Conservation (phyloP, 1,140 invertebrate species). For the Leptestheria dahalacensis region DNA sequence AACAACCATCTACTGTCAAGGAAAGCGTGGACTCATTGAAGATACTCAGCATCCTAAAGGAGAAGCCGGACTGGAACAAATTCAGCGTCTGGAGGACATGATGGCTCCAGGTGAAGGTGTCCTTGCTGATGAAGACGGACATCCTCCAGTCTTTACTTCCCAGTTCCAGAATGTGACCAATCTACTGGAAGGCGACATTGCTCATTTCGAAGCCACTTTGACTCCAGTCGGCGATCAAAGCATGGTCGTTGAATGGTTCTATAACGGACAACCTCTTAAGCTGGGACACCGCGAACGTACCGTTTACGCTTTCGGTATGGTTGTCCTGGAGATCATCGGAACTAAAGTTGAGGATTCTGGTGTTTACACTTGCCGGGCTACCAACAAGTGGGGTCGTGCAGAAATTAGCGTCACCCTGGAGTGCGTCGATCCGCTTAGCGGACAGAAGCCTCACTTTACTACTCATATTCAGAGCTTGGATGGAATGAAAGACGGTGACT, state of each 20-base stretch:
- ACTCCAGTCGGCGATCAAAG: slow-evolving; percentile 86
- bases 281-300: slow-evolving; percentile 60
- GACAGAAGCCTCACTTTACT: slow-evolving; percentile 73
- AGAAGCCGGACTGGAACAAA: slow-evolving; percentile 72
- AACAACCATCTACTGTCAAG: slow-evolving; percentile 61
- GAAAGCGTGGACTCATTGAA: slow-evolving; percentile 67
- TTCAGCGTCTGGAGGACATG: slow-evolving; percentile 77
- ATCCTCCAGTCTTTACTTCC: slow-evolving; percentile 64
- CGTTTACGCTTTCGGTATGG: slow-evolving; percentile 87
- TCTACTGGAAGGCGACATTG: slow-evolving; percentile 74
- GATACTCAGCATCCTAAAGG: slow-evolving; percentile 85
- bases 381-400: slow-evolving; percentile 72
- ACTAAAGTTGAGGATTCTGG: slow-evolving; percentile 78
- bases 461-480: slow-evolving; percentile 64
- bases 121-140: slow-evolving; percentile 48
- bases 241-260: slow-evolving; percentile 97
- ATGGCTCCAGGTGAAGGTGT: slow-evolving; percentile 40
- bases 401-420: slow-evolving; percentile 69
- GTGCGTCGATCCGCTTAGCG: slow-evolving; percentile 66
- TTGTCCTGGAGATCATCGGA: slow-evolving; percentile 82
- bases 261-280: slow-evolving; percentile 63
- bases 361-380: slow-evolving; percentile 68
- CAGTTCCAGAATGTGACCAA: slow-evolving; percentile 60
- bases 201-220: slow-evolving; percentile 84
- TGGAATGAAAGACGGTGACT: slow-evolving; percentile 76